Evolutionary conservation across 2,113 vertebrate genomes (phyloP).

Genomic region (Apus apus): DNA sequence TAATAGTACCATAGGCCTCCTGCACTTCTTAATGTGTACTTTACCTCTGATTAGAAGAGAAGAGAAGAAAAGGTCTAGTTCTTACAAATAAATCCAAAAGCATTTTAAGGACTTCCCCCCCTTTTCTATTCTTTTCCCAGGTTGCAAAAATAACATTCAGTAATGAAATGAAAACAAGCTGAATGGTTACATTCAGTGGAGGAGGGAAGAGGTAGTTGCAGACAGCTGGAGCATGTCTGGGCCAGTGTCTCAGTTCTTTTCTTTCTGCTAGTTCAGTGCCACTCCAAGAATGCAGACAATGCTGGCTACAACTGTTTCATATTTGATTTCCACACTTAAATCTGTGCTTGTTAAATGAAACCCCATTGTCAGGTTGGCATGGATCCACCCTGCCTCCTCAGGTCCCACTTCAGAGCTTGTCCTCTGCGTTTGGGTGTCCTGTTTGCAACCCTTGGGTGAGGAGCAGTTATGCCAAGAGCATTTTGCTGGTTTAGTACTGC

Average conservation of each 20-base stretch:
- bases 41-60: slow-evolving; percentile 16
- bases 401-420: neutral
- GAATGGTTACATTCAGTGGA: slow-evolving; percentile 24
- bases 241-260: slow-evolving; percentile 35
- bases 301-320: slow-evolving; percentile 28
- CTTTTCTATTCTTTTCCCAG: slow-evolving; percentile 31
- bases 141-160: slow-evolving; percentile 62
- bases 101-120: neutral
- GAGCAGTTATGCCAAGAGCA: neutral
- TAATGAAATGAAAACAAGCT: slow-evolving; percentile 79
- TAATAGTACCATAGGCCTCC: neutral
- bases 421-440: neutral
- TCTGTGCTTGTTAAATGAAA: neutral
- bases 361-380: slow-evolving; percentile 35
- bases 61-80: slow-evolving; percentile 5
- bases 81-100: slow-evolving; percentile 20
- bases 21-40: neutral
- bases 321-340: slow-evolving; percentile 53
- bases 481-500: neutral
- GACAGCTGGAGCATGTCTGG: slow-evolving; percentile 64
- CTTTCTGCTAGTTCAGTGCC: slow-evolving; percentile 41
- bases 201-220: slow-evolving; percentile 59
- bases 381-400: neutral
- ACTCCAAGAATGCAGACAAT: slow-evolving; percentile 67
- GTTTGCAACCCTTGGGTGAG: neutral